Base-by-base conservation (phyloP, 2,797 vertebrate species). In the Notolabrus celidotus region DNA sequence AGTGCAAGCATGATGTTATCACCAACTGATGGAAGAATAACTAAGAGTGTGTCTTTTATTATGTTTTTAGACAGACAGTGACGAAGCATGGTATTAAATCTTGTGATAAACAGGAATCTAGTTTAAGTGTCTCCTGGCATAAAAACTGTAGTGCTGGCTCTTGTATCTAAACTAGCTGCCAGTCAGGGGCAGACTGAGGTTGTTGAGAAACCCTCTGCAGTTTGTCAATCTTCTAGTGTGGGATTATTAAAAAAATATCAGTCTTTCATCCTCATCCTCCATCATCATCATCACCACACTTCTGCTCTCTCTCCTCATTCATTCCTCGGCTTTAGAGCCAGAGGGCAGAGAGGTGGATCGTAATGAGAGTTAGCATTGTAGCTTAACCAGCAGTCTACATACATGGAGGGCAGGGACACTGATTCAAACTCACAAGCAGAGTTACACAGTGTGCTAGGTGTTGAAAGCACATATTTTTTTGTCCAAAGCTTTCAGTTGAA, bases 361-460 rank as follows among this genome's bases (percentile, higher is more conserved):
- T 74, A 83, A 74, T 83, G 77, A 73, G 74, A 74, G 71, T 57
- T 66, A 74, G 79, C 74, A 46, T n/a, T 76, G 74, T 56, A 69
- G 56, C 82, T 86, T 77, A 73, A 80, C 82, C 69, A 56, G 20
- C 60, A 29, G 70, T 69, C 63, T 52, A 68, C 69, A 74, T 69
- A 71, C 54, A 12, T 67, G 65, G 34, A 25, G 45, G 3, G 55
- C 20, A 67, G 31, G 55, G 16, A 58, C 20, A 49, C 43, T 20
- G 3, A 15, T 33, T 19, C 10, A 25, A 29, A 12, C 25, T 15
- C 43, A 51, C 50, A 33, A 11, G 14, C 27, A 43, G 12, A 79
- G 4, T 20, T 41, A 52, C 45, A 63, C 3, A 3, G 2, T 20
- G 42, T 52, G 55, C 41, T 51, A 67, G 34, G 51, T 62, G 53